Base-by-base conservation (phyloP, 2,888 invertebrate genomes). In the Diaprepes abbreviatus region DNA sequence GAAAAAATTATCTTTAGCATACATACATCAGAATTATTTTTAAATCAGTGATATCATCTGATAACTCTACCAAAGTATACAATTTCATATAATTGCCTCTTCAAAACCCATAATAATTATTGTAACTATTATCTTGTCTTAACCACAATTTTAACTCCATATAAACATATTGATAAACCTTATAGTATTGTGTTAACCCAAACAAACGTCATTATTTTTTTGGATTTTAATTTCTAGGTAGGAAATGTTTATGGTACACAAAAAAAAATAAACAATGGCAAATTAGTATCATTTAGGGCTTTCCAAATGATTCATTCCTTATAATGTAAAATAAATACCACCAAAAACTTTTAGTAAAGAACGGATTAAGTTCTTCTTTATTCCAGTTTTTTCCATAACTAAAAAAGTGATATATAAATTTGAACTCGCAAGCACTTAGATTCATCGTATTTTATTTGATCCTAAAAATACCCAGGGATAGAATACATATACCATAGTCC, bases 11-110 rank as follows among this genome's bases (percentile, higher is more conserved):
- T n/a, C n/a, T n/a, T n/a, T n/a, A n/a, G n/a, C n/a, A n/a, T n/a
- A n/a, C n/a, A n/a, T n/a, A 28, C 28, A 36, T 59, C 59, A 59
- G 19, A 33, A 40, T 59, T 59, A 59, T 59, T 59, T 59, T 59
- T 59, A 45, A 45, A 17, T 16, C 19, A 43, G 33, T 59, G 59
- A 59, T 33, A 33, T 59, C 59, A 59, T 59, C 45, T 48, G 31
- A 59, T 59, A 33, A 43, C 14, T 43, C 38, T 38, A 3, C n/a
- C n/a, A 40, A 55, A 31, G 31, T 14, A 52, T 16, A 38, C 38
- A 38, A 38, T 14, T 43, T 19, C 1, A 1, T 43, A 9, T 10
- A 9, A 43, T 43, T 43, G 19, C 14, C 10, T 3, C 14, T 43
- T 35, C 10, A 35, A 43, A n/a, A 12, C 19, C 40, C 12, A 36